Base-by-base conservation (phyloP, 2,113 vertebrate species). In the Chaenogobius annularis region DNA sequence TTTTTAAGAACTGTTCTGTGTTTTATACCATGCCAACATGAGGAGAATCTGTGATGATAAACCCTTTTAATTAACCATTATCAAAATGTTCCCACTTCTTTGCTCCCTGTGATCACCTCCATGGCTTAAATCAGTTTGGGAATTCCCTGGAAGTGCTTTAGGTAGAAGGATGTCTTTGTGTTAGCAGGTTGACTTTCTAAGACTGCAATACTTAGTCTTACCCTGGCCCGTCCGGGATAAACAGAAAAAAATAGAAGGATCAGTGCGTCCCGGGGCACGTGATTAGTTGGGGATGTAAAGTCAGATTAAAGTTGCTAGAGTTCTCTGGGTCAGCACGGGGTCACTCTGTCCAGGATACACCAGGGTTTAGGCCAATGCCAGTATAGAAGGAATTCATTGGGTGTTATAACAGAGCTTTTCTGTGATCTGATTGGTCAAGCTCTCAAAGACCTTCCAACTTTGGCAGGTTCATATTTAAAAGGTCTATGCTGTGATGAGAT, bases 281-380 rank as follows among this genome's bases (percentile, higher is more conserved):
- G 84, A 85, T 88, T 83, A 88, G 74, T 73, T 68, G 80, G 61
- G 77, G 71, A 68, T 75, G 4, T 31, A 77, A 79, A 69, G 66
- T 17, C 76, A 85, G 84, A 88, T 88, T 89, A 88, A 56, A 79
- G 82, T 10, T 83, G 43, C 11, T 20, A 9, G 64, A 80, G 62
- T 82, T 79, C 47, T 59, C 40, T 22, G 64, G 78, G 76, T 85
- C 61, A 82, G 23, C 19, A 5, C 19, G 31, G 22, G 80, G 77
- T 83, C 73, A 81, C 61, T 10, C 26, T 73, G 47, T 68, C 71
- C 64, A 66, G 48, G 61, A 72, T 22, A 40, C 64, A 22, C 66
- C 54, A 69, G 66, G 58, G 66, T 62, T 82, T 48, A 77, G 70
- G 59, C 81, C 10, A 26, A 22, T 15, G 1, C 19, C 64, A 37